Evolutionary conservation across 1,140 invertebrate species (phyloP), one percentile per base, ranked within the genome.

Genomic region (Zelostemma sp.): DNA sequence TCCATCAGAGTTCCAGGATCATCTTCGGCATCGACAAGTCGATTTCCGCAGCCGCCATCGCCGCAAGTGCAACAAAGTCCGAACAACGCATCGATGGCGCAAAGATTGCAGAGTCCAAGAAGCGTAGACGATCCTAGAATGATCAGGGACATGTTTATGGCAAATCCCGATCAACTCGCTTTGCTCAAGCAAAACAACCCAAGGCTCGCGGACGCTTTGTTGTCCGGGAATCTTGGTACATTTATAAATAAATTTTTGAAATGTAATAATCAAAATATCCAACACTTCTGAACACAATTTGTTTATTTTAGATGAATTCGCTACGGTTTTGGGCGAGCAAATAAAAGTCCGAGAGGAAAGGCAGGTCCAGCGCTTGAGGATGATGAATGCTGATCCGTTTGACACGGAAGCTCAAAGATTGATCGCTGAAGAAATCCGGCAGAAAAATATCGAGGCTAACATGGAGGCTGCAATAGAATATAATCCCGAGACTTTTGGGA

Each of bases 381-480:
- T 99, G 90, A 90, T 98, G 83, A 93, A 91, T 73, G 95, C 96
- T 0, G 93, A 98, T 89, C 96, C 96, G 0, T 98, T 99, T 85
- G 96, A 98, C 85, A 91, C 94, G 1, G 96, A 97, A 83, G 94
- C 95, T 0, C 97, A 99, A 81, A 88, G 91, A 69, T 87, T 97
- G 55, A 99, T 99, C 75, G 96, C 95, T 11, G 96, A 97, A 80
- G 95, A 98, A 87, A 98, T 98, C 56, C 89, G 92, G 72, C 93
- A 96, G 76, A 96, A 97, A 80, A 98, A 98, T 83, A 97, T 99
- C 59, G 96, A 99, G 87, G 94, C 94, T 0, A 99, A 99, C 80
- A 99, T 99, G 97, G 96, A 98, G 78, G 95, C 95, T 0, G 97
- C 97, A 0, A 98, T 99, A 90, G 97, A 99, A 80, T 97, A 95